Base-by-base conservation (phyloP, 2,888 invertebrate genomes). In the Atethmia centrago region DNA sequence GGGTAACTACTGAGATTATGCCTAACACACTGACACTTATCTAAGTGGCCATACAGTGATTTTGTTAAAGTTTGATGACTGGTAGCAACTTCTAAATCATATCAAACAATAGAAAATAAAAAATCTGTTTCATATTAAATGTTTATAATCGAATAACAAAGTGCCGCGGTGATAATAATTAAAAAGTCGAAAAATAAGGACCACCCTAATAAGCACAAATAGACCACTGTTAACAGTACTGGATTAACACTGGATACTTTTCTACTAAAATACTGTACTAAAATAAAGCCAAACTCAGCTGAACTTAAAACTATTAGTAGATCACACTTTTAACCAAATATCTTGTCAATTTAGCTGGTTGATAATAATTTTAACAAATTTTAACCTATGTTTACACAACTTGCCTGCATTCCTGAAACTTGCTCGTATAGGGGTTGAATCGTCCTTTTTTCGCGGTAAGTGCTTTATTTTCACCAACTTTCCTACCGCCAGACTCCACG, bases 401-500 rank as follows among this genome's bases (percentile, higher is more conserved):
- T 91, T 93, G 97, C 97, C 96, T 97, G 95, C 98, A 98, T 67
- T 97, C 97, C 85, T 97, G 97, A 90, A 98, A 98, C 85, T 97
- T 98, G 0, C 97, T 96, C 0, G 98, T 98, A 86, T 98, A 98
- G 0, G 99, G 99, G 90, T 98, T 98, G 89, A 97, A 99, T 83
- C 99, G 97, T 28, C 98, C 97, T 92, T 98, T 99, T 58, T 97
- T 97, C 0, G 98, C 97, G 0, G 99, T 98, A 31, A 99, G 94
- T 0, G 99, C 99, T 94, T 99, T 99, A 92, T 99, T 99, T 96
- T 99, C 99, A 72, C 98, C 98, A n/a, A 99, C 97, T 96, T 98
- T 98, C 71, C 99, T 96, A 0, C 99, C 99, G 8, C 99, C 99
- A 69, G 98, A 97, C 92, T 99, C 98, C 0, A 98, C 98, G 0